phyloP scores from a whole-genome alignment of 2,113 vertebrate species.

The Embiotoca jacksoni region DNA sequence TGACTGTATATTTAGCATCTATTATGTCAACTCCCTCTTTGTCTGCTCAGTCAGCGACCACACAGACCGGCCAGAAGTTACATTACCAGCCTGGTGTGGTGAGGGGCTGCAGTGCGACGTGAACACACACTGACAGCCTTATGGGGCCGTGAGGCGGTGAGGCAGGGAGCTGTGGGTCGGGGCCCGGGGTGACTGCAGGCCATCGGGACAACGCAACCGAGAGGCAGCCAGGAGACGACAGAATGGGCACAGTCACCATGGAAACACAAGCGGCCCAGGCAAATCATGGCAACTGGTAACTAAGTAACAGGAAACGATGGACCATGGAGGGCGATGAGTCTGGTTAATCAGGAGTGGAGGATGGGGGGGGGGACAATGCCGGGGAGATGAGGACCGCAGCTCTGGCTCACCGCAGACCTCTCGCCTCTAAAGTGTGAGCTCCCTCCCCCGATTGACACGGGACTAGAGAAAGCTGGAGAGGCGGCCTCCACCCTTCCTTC shows the following conservation, averaged over 20 bases:
- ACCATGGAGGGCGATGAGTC: slow-evolving; percentile 75
- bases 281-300: slow-evolving; percentile 86
- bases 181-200: slow-evolving; percentile 75
- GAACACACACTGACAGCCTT: slow-evolving; percentile 77
- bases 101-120: slow-evolving; percentile 51
- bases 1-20: slow-evolving; percentile 40
- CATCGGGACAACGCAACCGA: slow-evolving; percentile 78
- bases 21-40: slow-evolving; percentile 42
- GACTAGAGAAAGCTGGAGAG: slow-evolving; percentile 61
- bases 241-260: slow-evolving; percentile 85
- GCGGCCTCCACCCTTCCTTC: slow-evolving; percentile 54
- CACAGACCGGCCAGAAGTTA: slow-evolving; percentile 74
- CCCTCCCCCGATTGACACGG: slow-evolving; percentile 42
- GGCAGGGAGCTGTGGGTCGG: slow-evolving; percentile 71
- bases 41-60: slow-evolving; percentile 55
- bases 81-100: slow-evolving; percentile 58
- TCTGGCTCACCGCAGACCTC: slow-evolving; percentile 40
- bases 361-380: slow-evolving; percentile 53
- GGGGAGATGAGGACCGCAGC: slow-evolving; percentile 51
- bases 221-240: slow-evolving; percentile 83
- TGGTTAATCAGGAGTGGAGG: slow-evolving; percentile 77
- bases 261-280: slow-evolving; percentile 86
- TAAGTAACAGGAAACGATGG: slow-evolving; percentile 87
- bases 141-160: slow-evolving; percentile 69
- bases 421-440: slow-evolving; percentile 43